Conservation (phyloP, 2,888 invertebrate genomes). For the Scelioninae gen. 1 region DNA sequence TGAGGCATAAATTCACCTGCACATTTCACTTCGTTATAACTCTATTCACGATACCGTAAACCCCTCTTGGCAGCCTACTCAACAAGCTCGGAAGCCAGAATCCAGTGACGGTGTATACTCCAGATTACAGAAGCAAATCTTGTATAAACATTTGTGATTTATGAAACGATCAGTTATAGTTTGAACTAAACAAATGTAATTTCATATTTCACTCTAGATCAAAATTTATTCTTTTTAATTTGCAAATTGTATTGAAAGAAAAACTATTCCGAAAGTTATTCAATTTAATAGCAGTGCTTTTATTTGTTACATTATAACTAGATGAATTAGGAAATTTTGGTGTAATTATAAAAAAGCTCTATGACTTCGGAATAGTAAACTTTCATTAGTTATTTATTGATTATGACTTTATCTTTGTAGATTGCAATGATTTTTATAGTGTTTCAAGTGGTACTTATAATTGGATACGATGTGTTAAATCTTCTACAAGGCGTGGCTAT, state of each 20-base stretch:
- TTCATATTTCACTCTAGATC: slow-evolving; percentile 9
- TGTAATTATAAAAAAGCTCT: too few species aligned
- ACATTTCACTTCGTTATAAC: slow-evolving; percentile 80
- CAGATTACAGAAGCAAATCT: slow-evolving; percentile 49
- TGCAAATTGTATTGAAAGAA: neutral
- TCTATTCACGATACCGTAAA: slow-evolving; percentile 79
- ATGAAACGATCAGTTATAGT: slow-evolving; percentile 15
- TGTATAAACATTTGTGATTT: slow-evolving; percentile 49
- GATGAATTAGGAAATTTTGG: too few species aligned
- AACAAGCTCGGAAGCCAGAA: slow-evolving; percentile 43
- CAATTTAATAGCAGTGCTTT: too few species aligned
- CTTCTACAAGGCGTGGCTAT: slow-evolving; percentile 74
- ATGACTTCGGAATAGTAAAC: too few species aligned
- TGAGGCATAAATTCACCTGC: slow-evolving; percentile 80
- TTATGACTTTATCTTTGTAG: neutral
- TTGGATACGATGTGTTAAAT: too few species aligned
- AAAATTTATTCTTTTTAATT: neutral
- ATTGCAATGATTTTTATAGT: slow-evolving; percentile 28
- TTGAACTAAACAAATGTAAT: slow-evolving; percentile 16
- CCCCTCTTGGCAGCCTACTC: slow-evolving; percentile 52
- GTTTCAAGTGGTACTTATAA: too few species aligned
- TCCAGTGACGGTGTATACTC: slow-evolving; percentile 28
- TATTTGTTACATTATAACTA: too few species aligned
- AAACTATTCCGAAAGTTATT: too few species aligned
- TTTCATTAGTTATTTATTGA: too few species aligned